A percentile compares a stretch with the other conserved stretches of the same genome.
Conservation (phyloP, 2,888 invertebrate species). For the Tolmerus cingulatus region DNA sequence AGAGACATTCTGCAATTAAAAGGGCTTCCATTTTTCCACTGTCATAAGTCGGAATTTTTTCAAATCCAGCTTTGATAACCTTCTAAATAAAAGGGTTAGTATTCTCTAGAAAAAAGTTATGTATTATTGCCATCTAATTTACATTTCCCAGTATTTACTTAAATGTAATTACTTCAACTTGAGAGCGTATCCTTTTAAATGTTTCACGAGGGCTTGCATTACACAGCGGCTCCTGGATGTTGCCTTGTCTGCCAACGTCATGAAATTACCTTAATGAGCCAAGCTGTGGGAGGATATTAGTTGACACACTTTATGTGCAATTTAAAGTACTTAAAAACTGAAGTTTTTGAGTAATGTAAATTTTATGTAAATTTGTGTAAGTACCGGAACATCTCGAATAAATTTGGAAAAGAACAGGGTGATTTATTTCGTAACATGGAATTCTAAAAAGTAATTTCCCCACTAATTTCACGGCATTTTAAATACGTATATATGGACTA, state of each 20-base stretch:
- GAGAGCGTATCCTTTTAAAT: background rate
- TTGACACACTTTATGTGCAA: background rate
- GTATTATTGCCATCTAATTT: background rate
- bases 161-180: background rate
- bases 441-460: background rate
- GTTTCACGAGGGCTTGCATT: background rate
- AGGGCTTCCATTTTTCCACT: too few relatives aligned
- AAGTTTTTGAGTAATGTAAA: background rate
- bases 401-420: background rate
- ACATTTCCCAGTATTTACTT: background rate
- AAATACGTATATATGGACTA: background rate
- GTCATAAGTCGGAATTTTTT: too few relatives aligned
- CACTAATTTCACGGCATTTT: background rate
- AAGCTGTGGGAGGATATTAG: background rate
- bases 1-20: too few relatives aligned
- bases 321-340: background rate
- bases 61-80: too few relatives aligned
- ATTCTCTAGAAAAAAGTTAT: background rate
- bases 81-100: too few relatives aligned
- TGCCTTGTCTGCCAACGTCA: background rate
- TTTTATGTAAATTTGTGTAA: background rate
- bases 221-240: background rate
- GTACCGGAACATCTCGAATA: background rate
- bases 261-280: background rate
- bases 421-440: background rate